phyloP scores from a whole-genome alignment of 2,888 invertebrate genomes.

The Eupithecia tripunctaria region DNA sequence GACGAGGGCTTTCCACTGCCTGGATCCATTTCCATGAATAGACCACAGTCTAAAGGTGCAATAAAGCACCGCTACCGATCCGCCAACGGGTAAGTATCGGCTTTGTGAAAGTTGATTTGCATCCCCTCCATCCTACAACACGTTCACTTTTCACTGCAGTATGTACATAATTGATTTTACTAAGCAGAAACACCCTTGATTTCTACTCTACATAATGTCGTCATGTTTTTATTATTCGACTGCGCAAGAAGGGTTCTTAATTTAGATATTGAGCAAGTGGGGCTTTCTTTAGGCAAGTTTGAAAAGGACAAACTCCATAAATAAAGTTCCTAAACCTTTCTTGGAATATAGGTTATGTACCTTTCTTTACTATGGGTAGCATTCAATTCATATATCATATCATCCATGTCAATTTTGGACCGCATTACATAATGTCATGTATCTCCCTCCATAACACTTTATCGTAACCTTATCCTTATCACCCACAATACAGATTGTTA shows the following conservation, averaged over 20 bases:
- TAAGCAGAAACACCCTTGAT: background rate
- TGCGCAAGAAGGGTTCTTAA: too few relatives aligned
- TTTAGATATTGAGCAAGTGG: background rate
- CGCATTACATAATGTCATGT: constrained; percentile 15
- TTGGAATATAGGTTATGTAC: background rate
- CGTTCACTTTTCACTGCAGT: constrained; percentile 52
- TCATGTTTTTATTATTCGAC: too few relatives aligned
- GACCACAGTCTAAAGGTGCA: constrained; percentile 48
- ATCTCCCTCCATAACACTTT: constrained; percentile 23
- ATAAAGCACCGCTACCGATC: constrained; percentile 56
- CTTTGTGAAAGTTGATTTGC: constrained; percentile 77
- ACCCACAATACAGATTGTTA: constrained; percentile 24
- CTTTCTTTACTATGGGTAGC: too few relatives aligned
- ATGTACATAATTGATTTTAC: background rate
- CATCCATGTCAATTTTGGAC: constrained; percentile 34
- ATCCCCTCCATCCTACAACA: constrained; percentile 51
- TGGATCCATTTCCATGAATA: constrained; percentile 60
- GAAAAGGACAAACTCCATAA: background rate
- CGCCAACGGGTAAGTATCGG: constrained; percentile 53
- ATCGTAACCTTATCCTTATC: constrained; percentile 43
- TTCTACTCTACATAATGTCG: background rate
- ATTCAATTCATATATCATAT: too few relatives aligned
- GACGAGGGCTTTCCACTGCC: constrained; percentile 52
- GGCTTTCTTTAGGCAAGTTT: too few relatives aligned
- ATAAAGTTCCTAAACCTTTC: background rate